A percentile compares a stretch with the other conserved stretches of the same genome.
Evolutionary conservation across 1,140 invertebrate genomes (phyloP).

Genomic region (Charaxes varanes): DNA sequence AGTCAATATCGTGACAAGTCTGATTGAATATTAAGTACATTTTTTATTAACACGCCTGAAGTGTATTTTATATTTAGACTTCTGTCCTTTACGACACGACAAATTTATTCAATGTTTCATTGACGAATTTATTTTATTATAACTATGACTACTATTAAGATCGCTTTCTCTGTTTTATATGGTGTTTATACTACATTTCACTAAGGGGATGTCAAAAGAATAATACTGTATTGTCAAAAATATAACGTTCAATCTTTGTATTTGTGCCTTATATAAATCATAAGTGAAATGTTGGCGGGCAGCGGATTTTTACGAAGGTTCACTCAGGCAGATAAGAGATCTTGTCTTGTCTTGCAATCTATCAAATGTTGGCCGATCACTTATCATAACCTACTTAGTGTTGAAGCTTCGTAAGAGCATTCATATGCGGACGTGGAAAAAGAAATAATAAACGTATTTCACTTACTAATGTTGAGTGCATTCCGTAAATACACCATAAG

Average conservation of each 20-base stretch:
- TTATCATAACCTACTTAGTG: slow-evolving; percentile 25
- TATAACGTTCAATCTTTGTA: slow-evolving; percentile 37
- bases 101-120: too few species aligned
- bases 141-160: neutral
- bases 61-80: slow-evolving; percentile 7
- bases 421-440: slow-evolving; percentile 2
- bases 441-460: neutral
- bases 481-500: too few species aligned
- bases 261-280: slow-evolving; percentile 37
- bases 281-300: slow-evolving; percentile 20
- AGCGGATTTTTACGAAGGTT: slow-evolving; percentile 28
- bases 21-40: slow-evolving; percentile 8
- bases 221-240: neutral
- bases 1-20: slow-evolving; percentile 9
- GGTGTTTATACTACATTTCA: too few species aligned
- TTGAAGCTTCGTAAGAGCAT: slow-evolving; percentile 3
- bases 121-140: neutral
- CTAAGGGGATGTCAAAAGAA: neutral
- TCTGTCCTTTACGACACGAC: slow-evolving; percentile 15
- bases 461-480: too few species aligned
- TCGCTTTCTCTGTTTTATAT: too few species aligned
- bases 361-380: slow-evolving; percentile 27
- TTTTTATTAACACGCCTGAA: slow-evolving; percentile 10
- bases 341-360: slow-evolving; percentile 23
- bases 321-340: slow-evolving; percentile 25